Conservation (phyloP, 2,113 vertebrate species). For the Lethenteron reissneri region DNA sequence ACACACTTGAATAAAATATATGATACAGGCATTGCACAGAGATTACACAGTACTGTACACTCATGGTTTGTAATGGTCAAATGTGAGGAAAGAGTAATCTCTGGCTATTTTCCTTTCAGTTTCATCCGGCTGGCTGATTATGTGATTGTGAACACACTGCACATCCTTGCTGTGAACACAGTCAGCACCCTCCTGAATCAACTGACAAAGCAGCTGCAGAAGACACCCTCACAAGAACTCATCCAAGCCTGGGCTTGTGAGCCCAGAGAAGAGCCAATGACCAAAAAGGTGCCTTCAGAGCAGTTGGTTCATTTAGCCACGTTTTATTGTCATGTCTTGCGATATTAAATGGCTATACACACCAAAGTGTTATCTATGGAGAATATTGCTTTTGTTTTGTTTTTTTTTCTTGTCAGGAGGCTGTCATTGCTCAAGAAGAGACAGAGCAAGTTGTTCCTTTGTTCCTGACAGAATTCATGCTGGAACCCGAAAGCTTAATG, state of each 20-base stretch:
- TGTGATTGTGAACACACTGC: conserved; percentile 39
- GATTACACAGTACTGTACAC: no score
- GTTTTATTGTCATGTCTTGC: not conserved
- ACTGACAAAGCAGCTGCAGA: conserved; percentile 26
- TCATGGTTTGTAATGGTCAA: no score
- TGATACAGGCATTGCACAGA: no score
- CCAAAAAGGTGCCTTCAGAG: not conserved
- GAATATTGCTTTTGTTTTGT: not conserved
- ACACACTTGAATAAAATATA: conserved; percentile 6
- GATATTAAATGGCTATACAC: not conserved
- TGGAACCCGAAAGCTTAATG: conserved; percentile 28
- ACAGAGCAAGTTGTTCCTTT: conserved; percentile 23
- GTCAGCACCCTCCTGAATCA: conserved; percentile 24
- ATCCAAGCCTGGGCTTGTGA: conserved; percentile 29
- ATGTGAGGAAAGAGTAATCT: not conserved
- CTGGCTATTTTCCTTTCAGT: conserved; percentile 20
- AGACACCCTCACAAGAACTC: conserved; percentile 22
- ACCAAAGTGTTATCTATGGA: not conserved
- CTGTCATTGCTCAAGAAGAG: conserved; percentile 13
- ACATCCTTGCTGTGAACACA: conserved; percentile 30
- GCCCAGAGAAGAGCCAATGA: not conserved
- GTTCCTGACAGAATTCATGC: conserved; percentile 37
- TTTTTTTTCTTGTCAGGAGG: conserved; percentile 10
- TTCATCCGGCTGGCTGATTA: conserved; percentile 51
- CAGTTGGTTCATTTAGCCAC: not conserved